phyloP scores from a whole-genome alignment of 2,113 vertebrate genomes.

The Bufo bufo region DNA sequence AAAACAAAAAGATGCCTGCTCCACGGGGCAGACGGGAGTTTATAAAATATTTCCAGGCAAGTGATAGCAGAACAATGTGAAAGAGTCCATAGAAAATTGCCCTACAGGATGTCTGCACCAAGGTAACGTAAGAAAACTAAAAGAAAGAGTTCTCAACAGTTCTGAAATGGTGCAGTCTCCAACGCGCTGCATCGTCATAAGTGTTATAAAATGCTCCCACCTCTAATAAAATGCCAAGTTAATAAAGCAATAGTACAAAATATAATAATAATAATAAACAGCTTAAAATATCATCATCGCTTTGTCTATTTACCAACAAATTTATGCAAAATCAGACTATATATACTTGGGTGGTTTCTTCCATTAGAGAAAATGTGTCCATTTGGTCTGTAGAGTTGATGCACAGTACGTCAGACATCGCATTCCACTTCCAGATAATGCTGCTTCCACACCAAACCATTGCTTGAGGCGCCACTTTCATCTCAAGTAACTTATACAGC shows the following conservation, averaged over 20 bases:
- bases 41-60: conserved; percentile 71
- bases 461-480: conserved; percentile 72
- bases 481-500: conserved; percentile 81
- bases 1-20: conserved; percentile 72
- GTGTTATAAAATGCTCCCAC: conserved; percentile 77
- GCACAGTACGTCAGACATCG: conserved; percentile 62
- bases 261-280: conserved; percentile 66
- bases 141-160: conserved; percentile 62
- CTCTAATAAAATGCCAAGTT: conserved; percentile 79
- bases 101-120: conserved; percentile 73
- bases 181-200: conserved; percentile 76
- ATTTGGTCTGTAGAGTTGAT: conserved; percentile 83
- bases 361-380: conserved; percentile 77
- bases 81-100: conserved; percentile 72
- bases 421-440: conserved; percentile 67
- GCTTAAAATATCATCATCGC: conserved; percentile 79
- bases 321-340: conserved; percentile 83
- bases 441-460: conserved; percentile 65
- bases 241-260: conserved; percentile 78
- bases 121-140: conserved; percentile 47
- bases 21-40: conserved; percentile 81
- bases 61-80: conserved; percentile 72
- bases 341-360: conserved; percentile 76
- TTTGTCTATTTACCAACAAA: conserved; percentile 71
- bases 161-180: conserved; percentile 71